Evolutionary conservation across 1,140 invertebrate genomes (phyloP), one percentile per base, ranked within the genome.

Genomic region (Drosophila willistoni): DNA sequence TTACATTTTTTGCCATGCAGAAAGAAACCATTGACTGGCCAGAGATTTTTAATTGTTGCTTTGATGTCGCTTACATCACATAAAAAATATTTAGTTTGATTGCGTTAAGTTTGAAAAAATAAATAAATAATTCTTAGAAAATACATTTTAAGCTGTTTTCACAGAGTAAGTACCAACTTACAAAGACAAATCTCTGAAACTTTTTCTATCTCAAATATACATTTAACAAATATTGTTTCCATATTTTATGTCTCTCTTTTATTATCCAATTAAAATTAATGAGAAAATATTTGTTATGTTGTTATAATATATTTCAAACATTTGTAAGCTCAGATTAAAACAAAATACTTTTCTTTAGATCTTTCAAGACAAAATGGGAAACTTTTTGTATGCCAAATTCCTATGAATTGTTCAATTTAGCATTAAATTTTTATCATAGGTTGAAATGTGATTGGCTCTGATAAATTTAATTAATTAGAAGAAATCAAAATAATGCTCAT

Each of bases 401-500:
- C 12, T 51, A 51, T 12, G n/a, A 51, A 51, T 19, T 12, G 10
- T 19, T 47, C 19, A 51, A 51, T 22, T 14, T 12, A 12, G 19
- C 10, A 51, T 51, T 22, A 12, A 5, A 22, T 39, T 39, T 12
- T 3, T 14, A 12, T 47, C n/a, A 10, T 9, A 17, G 7, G 14
- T 17, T 0, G 41, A 66, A 70, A 70, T 73, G 42, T 71, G 54
- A 71, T 55, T 67, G 60, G 9, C 14, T 56, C 33, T 77, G 9
- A 9, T 29, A 36, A 71, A 67, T 51, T 39, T 64, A 68, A 78
- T 71, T 75, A 71, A 67, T 67, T 71, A 59, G 56, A 42, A 13
- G 36, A 55, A 22, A 34, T 29, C 36, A 63, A 73, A 65, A 66
- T 62, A 51, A 64, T 29, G 51, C 57, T 19, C 19, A 36, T 59